A percentile compares a stretch with the other conserved stretches of the same genome.
phyloP scores from a whole-genome alignment of 2,888 invertebrate genomes.

The Lumbricus terrestris region DNA sequence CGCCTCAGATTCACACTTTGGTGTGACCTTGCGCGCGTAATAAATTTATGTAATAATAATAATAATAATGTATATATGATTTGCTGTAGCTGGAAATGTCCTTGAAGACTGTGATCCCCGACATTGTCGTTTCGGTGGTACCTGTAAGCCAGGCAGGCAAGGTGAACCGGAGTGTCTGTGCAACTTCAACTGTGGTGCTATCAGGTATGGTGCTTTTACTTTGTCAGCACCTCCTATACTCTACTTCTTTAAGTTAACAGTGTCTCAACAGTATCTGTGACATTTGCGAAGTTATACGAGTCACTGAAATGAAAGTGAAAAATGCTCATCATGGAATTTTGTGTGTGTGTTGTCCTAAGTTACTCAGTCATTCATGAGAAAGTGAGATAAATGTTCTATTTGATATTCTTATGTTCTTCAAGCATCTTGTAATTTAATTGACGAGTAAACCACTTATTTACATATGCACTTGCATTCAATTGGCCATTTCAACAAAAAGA shows the following conservation, averaged over 20 bases:
- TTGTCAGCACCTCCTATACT: background rate
- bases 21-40: no score
- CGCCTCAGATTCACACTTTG: no score
- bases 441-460: no score
- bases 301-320: background rate
- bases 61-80: no score
- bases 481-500: no score
- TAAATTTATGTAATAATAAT: no score
- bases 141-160: conserved; percentile 71
- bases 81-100: background rate
- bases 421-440: background rate
- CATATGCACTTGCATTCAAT: no score
- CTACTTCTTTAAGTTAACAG: background rate
- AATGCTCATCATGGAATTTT: background rate
- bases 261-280: background rate
- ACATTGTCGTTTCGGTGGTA: conserved; percentile 66
- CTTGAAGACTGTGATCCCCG: conserved; percentile 52
- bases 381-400: background rate
- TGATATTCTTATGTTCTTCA: background rate
- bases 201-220: conserved; percentile 46
- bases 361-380: background rate
- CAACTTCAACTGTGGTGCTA: conserved; percentile 72
- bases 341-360: background rate
- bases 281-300: background rate
- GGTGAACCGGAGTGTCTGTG: conserved; percentile 77